These are phyloP conservation scores for Spizella passerina DNA, from an alignment of 2,797 vertebrate species.

Conservation along the genomic window DNA sequence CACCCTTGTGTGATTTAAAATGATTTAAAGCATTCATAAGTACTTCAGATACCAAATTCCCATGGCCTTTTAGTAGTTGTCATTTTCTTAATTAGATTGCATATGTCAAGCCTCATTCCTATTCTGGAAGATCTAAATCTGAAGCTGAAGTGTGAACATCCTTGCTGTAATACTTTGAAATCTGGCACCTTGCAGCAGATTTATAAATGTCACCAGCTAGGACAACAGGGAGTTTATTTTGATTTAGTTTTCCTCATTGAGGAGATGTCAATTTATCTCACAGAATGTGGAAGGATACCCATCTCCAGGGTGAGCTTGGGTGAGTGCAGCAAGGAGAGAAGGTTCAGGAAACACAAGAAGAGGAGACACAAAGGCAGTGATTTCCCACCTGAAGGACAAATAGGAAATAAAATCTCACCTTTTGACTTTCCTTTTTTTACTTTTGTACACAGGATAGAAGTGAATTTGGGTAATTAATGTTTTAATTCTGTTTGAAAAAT, in stretches of 20 bases:
- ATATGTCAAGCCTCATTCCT: conserved; percentile 17
- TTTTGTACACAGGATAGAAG: background rate
- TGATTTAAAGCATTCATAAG: background rate
- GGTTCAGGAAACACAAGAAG: background rate
- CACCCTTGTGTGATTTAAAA: background rate
- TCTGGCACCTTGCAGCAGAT: background rate
- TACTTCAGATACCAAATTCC: background rate
- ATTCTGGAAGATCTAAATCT: conserved; percentile 9
- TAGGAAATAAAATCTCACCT: background rate
- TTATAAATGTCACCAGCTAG: conserved; percentile 14
- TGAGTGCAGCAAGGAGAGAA: background rate
- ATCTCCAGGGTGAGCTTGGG: background rate
- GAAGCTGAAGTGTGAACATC: conserved; percentile 11
- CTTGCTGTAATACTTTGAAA: background rate
- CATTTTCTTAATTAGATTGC: conserved; percentile 37
- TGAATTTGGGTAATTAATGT: background rate
- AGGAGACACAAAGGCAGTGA: background rate
- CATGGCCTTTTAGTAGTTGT: background rate
- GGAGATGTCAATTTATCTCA: background rate
- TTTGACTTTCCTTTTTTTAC: too few species aligned
- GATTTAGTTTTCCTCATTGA: background rate
- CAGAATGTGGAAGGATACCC: background rate
- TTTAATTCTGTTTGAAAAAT: background rate
- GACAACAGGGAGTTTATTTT: background rate
- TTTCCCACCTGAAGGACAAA: background rate